A percentile compares a stretch with the other conserved stretches of the same genome.
Evolutionary conservation across 23 tunicate species (phyloP).

Genomic region (Halocynthia roretzi): DNA sequence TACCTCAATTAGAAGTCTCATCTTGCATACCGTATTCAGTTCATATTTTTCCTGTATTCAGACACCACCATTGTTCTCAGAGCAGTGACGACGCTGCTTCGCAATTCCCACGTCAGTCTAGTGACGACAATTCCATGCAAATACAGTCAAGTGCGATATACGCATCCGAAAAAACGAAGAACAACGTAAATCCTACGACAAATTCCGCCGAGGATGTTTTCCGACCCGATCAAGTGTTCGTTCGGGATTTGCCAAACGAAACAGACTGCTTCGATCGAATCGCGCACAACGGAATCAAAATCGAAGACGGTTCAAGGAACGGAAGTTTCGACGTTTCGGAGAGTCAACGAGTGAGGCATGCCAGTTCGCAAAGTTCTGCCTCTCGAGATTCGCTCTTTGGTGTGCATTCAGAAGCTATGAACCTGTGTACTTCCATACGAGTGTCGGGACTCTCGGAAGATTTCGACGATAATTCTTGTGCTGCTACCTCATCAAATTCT

Average conservation of each 20-base stretch:
- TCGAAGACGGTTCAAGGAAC: conserved; percentile 11
- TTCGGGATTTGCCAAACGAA: conserved; percentile 49
- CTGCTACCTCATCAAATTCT: background rate
- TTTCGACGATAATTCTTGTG: conserved; percentile 1
- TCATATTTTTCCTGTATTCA: no score
- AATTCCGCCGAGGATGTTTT: conserved; percentile 14
- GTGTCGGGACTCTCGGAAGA: conserved; percentile 6
- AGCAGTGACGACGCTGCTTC: no score
- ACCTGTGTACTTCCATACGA: background rate
- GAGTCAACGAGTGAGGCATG: conserved; percentile 12
- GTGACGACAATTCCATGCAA: no score
- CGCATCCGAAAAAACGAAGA: background rate
- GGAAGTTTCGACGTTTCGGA: background rate
- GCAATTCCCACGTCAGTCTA: no score
- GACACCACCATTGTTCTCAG: no score
- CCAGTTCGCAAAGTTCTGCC: conserved; percentile 25
- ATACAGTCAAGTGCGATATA: no score
- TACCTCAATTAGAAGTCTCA: no score
- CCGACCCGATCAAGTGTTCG: conserved; percentile 62
- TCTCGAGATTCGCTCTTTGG: conserved; percentile 15
- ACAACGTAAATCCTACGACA: background rate
- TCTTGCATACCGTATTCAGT: no score
- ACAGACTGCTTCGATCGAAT: conserved; percentile 10
- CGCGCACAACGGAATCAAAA: conserved; percentile 2
- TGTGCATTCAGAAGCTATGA: background rate